A percentile compares a stretch with the other conserved stretches of the same genome.
Conservation (phyloP, 2,888 invertebrate genomes). For the Rugalucina vietnamica region DNA sequence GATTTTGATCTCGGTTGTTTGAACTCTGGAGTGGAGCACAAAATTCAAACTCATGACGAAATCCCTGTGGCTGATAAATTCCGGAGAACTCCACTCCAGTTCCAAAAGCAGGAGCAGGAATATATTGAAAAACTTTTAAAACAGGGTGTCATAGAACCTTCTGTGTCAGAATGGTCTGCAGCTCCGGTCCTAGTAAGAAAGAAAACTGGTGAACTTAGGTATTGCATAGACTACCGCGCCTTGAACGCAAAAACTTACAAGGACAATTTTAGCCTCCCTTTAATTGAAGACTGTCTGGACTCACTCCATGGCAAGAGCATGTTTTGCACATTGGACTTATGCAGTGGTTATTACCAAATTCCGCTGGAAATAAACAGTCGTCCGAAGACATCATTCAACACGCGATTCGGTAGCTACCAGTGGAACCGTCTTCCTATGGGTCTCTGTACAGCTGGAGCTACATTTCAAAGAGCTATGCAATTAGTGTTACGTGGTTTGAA, state of each 20-base stretch:
- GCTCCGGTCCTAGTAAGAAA: neutral
- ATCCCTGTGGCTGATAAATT: neutral
- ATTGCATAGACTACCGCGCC: no score
- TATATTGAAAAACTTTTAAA: neutral
- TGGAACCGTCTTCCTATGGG: neutral
- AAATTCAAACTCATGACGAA: neutral
- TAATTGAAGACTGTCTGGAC: no score
- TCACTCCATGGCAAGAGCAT: no score
- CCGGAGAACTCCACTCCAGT: no score
- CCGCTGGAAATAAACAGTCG: no score
- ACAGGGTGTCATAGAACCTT: neutral
- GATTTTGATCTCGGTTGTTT: neutral
- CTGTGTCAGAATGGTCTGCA: neutral
- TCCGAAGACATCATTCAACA: neutral
- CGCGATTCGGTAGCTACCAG: neutral
- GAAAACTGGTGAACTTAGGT: neutral
- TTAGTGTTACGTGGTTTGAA: neutral
- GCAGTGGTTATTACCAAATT: no score
- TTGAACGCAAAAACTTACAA: no score
- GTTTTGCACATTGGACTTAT: no score
- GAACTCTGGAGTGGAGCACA: neutral
- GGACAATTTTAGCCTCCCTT: no score
- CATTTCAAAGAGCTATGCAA: neutral
- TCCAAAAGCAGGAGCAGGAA: neutral
- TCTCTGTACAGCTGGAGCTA: neutral